These are phyloP conservation scores for Apeltes quadracus DNA, from an alignment of 2,113 vertebrate genomes.

Conservation along the genomic window DNA sequence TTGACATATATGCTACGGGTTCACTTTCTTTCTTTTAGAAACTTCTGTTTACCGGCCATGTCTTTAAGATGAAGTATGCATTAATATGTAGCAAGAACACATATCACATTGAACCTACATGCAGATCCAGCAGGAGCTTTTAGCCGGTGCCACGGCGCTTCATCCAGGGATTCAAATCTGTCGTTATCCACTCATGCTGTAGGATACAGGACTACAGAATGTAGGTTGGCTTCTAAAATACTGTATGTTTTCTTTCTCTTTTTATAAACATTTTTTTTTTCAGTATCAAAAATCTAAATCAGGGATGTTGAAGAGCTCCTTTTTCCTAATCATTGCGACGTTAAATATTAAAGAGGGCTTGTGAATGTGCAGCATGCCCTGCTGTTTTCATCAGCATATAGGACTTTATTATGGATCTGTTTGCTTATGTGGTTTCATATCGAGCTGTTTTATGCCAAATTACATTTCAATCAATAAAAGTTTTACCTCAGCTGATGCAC, in stretches of 20 bases:
- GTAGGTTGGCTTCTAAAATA: not conserved
- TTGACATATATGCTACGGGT: constrained; percentile 4
- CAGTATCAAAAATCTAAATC: not conserved
- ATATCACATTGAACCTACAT: not conserved
- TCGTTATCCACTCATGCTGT: not conserved
- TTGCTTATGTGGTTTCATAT: constrained; percentile 8
- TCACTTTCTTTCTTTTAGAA: constrained; percentile 12
- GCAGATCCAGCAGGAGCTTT: not conserved
- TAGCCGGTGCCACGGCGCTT: constrained; percentile 30
- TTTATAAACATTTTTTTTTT: not conserved
- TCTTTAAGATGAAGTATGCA: not conserved
- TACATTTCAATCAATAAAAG: constrained; percentile 53
- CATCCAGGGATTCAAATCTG: not conserved
- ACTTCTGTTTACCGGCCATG: constrained; percentile 23
- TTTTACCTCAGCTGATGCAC: constrained; percentile 5
- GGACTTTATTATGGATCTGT: constrained; percentile 7
- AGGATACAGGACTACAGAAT: not conserved
- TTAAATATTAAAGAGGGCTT: constrained; percentile 4
- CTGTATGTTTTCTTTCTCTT: not conserved
- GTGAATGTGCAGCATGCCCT: constrained; percentile 10
- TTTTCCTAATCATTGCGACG: not conserved
- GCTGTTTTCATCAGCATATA: not conserved
- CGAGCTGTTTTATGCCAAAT: constrained; percentile 43
- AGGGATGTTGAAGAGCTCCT: not conserved
- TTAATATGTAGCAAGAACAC: not conserved